phyloP scores from a whole-genome alignment of 1,140 invertebrate species.

The Chionoecetes opilio region DNA sequence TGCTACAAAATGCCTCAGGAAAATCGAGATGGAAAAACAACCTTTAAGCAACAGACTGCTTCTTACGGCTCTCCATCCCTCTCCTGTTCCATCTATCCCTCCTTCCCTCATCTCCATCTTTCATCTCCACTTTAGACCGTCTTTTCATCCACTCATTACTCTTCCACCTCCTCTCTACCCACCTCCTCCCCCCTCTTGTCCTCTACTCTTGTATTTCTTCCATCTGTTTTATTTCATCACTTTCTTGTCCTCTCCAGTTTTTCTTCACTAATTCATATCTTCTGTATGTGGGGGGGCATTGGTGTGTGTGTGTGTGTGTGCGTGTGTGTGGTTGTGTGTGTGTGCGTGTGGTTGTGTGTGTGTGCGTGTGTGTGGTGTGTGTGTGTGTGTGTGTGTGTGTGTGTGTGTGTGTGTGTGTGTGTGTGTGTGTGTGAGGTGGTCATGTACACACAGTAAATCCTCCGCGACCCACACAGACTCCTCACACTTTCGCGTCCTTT shows the following conservation, averaged over 20 bases:
- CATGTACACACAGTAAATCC: no score
- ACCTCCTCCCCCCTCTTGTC: not conserved
- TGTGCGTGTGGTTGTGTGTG: no score
- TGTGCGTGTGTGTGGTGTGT: no score
- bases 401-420: no score
- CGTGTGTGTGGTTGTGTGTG: no score
- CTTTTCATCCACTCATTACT: not conserved
- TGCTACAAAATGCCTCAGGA: not conserved
- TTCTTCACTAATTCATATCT: no score
- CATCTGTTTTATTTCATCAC: not conserved
- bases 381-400: no score
- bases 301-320: no score
- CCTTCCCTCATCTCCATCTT: not conserved
- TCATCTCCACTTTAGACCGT: not conserved
- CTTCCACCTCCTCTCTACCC: not conserved
- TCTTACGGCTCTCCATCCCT: not conserved
- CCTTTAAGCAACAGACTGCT: not conserved
- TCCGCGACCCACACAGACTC: no score
- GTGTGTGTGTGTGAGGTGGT: no score
- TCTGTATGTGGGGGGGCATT: no score
- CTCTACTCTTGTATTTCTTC: not conserved
- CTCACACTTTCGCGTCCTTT: no score
- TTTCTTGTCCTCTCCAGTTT: not conserved
- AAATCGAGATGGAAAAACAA: not conserved
- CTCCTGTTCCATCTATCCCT: not conserved